Percentiles rank a stretch among this genome's conserved stretches.
Conservation (phyloP, 2,888 invertebrate species). For the Chymomyza fuscimana region DNA sequence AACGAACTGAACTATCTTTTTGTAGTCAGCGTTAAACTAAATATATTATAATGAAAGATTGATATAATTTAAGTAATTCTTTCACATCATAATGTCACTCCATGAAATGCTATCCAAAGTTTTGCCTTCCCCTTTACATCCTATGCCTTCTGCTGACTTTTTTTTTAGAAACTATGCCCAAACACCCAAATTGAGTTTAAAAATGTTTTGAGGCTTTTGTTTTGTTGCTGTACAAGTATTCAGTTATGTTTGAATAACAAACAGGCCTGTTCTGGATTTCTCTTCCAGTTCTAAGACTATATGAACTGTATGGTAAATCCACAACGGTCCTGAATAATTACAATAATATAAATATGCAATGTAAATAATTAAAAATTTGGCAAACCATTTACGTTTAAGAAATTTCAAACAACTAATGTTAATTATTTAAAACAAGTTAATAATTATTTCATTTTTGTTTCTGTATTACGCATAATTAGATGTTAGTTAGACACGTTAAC, state of each 20-base stretch:
- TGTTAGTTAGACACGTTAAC: constrained; percentile 45
- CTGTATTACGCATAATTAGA: constrained; percentile 49
- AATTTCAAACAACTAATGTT: not conserved
- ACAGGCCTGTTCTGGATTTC: too few relatives aligned
- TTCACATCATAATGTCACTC: not conserved
- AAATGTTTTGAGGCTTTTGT: constrained; percentile 26
- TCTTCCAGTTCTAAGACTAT: too few relatives aligned
- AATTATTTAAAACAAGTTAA: constrained; percentile 12
- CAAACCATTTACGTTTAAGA: not conserved
- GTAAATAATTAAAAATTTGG: constrained; percentile 17
- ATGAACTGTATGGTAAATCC: too few relatives aligned
- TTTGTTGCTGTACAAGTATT: constrained; percentile 17
- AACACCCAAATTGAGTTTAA: constrained; percentile 3
- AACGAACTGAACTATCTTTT: constrained; percentile 60
- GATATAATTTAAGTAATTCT: not conserved
- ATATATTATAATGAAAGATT: not conserved
- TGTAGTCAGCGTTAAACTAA: too few relatives aligned
- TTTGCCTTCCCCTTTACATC: not conserved
- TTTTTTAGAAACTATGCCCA: not conserved
- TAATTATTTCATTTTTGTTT: constrained; percentile 9
- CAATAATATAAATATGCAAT: constrained; percentile 10
- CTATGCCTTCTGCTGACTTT: not conserved
- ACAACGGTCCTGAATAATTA: too few relatives aligned
- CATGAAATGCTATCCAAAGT: not conserved
- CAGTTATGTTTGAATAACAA: not conserved